Conservation (phyloP, 2,888 invertebrate species). For the Ectropis crepuscularia region DNA sequence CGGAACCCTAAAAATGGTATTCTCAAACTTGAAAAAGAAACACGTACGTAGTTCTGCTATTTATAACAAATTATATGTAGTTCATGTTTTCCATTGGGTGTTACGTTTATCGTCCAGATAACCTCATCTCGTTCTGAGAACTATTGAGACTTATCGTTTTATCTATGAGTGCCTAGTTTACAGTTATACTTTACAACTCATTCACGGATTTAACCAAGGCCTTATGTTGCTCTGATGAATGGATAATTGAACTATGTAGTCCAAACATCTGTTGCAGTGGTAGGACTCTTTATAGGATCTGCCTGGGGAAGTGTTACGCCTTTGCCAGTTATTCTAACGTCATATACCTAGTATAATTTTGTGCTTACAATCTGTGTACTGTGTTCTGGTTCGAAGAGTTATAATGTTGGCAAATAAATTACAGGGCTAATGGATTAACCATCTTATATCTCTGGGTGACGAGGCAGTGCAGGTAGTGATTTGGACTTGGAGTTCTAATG, state of each 20-base stretch:
- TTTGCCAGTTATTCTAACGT: no score
- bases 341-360: no score
- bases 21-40: not conserved
- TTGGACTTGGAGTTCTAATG: no score
- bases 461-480: no score
- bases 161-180: constrained; percentile 9
- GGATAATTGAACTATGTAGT: not conserved
- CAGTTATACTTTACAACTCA: not conserved
- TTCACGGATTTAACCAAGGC: constrained; percentile 7
- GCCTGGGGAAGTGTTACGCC: no score
- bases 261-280: no score
- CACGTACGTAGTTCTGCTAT: not conserved
- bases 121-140: not conserved
- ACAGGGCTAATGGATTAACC: no score
- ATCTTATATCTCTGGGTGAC: no score
- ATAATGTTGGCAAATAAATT: no score
- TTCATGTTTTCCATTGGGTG: constrained; percentile 3
- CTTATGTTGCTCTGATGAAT: not conserved
- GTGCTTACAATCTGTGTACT: no score
- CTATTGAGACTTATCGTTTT: constrained; percentile 7
- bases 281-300: no score
- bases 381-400: no score
- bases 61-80: not conserved
- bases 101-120: constrained; percentile 5
- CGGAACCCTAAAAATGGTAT: not conserved